A percentile compares a stretch with the other conserved stretches of the same genome.
Evolutionary conservation across 2,888 invertebrate species (phyloP).

Genomic region (Platynereis dumerilii): DNA sequence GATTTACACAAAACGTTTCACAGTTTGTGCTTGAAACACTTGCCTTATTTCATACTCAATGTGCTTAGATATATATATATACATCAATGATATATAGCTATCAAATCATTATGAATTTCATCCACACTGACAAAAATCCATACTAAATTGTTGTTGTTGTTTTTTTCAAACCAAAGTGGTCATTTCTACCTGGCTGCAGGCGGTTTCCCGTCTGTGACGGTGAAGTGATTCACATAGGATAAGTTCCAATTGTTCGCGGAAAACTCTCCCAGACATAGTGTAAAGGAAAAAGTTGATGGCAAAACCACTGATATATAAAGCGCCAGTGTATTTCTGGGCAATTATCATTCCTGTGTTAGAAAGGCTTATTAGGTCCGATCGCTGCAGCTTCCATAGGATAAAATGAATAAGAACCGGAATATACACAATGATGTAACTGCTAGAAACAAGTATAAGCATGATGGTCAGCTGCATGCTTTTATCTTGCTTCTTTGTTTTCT

Average conservation of each 20-base stretch:
- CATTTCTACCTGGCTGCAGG: constrained; percentile 15
- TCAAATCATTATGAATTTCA: no score
- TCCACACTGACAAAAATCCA: no score
- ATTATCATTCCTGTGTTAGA: constrained; percentile 17
- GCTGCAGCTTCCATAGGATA: constrained; percentile 27
- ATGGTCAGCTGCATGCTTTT: constrained; percentile 39
- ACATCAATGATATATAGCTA: no score
- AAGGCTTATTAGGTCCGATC: constrained; percentile 13
- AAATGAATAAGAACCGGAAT: constrained; percentile 37
- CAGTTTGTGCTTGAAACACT: no score
- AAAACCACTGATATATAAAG: constrained; percentile 39
- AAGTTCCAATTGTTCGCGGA: constrained; percentile 38
- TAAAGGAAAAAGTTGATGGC: constrained; percentile 44
- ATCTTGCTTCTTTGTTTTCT: constrained; percentile 22
- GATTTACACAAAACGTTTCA: no score
- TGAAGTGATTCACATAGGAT: constrained; percentile 28
- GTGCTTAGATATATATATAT: no score
- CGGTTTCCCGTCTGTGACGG: constrained; percentile 12
- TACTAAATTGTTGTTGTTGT: no score
- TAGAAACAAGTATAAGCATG: constrained; percentile 42
- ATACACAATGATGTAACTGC: constrained; percentile 39
- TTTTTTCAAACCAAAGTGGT: constrained; percentile 14
- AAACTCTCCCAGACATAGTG: constrained; percentile 39
- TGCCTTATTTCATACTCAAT: no score
- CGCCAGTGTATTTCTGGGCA: constrained; percentile 33